Evolutionary conservation across 2,888 invertebrate species (phyloP).

Genomic region (Hydriomena furcata): DNA sequence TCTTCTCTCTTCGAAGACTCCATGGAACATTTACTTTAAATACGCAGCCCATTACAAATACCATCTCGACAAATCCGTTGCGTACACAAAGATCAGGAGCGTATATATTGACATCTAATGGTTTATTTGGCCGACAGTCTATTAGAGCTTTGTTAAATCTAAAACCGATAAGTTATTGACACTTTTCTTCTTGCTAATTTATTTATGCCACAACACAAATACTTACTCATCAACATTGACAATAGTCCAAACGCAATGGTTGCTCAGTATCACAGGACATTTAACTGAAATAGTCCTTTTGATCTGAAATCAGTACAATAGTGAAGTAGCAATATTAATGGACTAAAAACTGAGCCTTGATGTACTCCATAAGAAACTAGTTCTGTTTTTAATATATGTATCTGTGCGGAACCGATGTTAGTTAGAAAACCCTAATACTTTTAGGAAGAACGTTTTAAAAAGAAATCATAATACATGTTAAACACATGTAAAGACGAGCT

Average conservation of each 20-base stretch:
- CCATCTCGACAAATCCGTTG: constrained; percentile 55
- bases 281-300: constrained; percentile 69
- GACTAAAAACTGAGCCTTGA: not conserved
- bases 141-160: constrained; percentile 68
- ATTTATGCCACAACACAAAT: no score
- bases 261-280: constrained; percentile 72
- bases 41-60: constrained; percentile 68
- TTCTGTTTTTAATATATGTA: not conserved
- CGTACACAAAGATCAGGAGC: constrained; percentile 69
- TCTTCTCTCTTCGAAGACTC: constrained; percentile 67
- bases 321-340: not conserved
- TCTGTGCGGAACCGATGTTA: no score
- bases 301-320: constrained; percentile 53
- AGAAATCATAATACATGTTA: not conserved
- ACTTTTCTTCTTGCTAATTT: no score
- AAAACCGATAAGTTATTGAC: not conserved
- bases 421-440: no score
- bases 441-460: not conserved
- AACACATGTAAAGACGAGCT: not conserved
- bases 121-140: constrained; percentile 64
- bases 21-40: constrained; percentile 62
- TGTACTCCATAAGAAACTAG: not conserved
- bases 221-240: constrained; percentile 72
- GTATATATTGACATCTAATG: constrained; percentile 59
- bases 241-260: constrained; percentile 76